Conservation (phyloP, 2,888 invertebrate species). For the Lepidocyrtoides sp. region DNA sequence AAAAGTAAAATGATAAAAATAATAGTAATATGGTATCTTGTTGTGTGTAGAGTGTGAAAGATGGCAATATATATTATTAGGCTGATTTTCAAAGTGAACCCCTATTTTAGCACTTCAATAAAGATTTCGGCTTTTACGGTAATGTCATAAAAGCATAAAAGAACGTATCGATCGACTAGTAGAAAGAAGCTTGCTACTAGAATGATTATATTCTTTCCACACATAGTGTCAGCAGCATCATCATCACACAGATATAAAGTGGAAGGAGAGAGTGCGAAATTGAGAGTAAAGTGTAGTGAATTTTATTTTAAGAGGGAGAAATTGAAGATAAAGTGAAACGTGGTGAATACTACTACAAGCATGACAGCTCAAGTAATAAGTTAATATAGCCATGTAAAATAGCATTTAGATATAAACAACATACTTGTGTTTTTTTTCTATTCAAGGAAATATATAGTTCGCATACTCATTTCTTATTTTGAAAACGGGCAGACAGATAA, state of each 20-base stretch:
- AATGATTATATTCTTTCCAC: constrained; percentile 22
- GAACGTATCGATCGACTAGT: not conserved
- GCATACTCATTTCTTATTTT: not conserved
- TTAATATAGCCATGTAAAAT: too few relatives aligned
- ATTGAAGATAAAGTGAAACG: constrained; percentile 36
- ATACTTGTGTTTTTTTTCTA: not conserved
- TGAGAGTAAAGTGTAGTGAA: constrained; percentile 11
- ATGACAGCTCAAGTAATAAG: too few relatives aligned
- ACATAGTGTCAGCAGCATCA: too few relatives aligned
- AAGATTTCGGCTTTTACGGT: constrained; percentile 31
- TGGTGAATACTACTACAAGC: constrained; percentile 13
- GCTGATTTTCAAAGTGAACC: constrained; percentile 16
- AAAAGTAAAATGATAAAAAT: not conserved
- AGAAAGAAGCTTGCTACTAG: not conserved
- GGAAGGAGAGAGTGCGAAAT: constrained; percentile 20
- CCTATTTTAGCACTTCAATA: constrained; percentile 61
- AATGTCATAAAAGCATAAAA: not conserved
- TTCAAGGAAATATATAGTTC: not conserved
- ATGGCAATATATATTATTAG: constrained; percentile 15
- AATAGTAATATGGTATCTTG: not conserved
- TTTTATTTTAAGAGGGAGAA: constrained; percentile 23
- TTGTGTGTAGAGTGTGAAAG: not conserved
- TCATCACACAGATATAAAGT: not conserved
- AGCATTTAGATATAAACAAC: not conserved
- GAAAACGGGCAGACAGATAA: constrained; percentile 24